These are phyloP conservation scores for Prionchulus punctatus DNA, from an alignment of 2,888 invertebrate species.

Conservation along the genomic window DNA sequence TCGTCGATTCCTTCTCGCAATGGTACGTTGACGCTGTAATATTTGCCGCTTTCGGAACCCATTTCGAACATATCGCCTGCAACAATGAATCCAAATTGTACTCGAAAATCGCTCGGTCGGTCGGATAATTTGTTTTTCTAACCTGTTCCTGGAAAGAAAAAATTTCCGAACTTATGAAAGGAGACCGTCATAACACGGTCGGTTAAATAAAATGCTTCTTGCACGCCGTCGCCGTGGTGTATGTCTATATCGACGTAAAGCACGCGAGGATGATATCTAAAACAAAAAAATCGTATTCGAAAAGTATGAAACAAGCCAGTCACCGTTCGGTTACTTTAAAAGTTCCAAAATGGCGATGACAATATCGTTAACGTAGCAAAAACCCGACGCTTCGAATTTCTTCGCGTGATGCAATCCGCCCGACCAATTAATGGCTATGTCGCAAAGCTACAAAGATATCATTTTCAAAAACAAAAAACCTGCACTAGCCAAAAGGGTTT, in stretches of 20 bases:
- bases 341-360: constrained; percentile 90
- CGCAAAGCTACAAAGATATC: constrained; percentile 39
- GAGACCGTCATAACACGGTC: constrained; percentile 98
- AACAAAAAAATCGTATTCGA: constrained; percentile 12
- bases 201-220: constrained; percentile 91
- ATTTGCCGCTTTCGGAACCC: constrained; percentile 82
- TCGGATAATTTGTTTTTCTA: too few relatives aligned
- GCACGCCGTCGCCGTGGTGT: constrained; percentile 89
- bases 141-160: constrained; percentile 91
- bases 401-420: constrained; percentile 98
- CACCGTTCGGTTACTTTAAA: constrained; percentile 45
- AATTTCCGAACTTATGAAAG: constrained; percentile 94
- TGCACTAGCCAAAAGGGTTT: too few relatives aligned
- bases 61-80: constrained; percentile 87
- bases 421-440: constrained; percentile 98
- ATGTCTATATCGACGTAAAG: constrained; percentile 97
- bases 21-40: constrained; percentile 95
- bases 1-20: constrained; percentile 95
- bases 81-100: constrained; percentile 6
- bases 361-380: constrained; percentile 97
- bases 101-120: background rate
- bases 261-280: constrained; percentile 75
- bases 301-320: background rate
- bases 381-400: constrained; percentile 95
- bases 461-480: too few relatives aligned